A percentile compares a stretch with the other conserved stretches of the same genome.
Evolutionary conservation across 2,888 invertebrate species (phyloP).

Genomic region (Eupsilia transversa): DNA sequence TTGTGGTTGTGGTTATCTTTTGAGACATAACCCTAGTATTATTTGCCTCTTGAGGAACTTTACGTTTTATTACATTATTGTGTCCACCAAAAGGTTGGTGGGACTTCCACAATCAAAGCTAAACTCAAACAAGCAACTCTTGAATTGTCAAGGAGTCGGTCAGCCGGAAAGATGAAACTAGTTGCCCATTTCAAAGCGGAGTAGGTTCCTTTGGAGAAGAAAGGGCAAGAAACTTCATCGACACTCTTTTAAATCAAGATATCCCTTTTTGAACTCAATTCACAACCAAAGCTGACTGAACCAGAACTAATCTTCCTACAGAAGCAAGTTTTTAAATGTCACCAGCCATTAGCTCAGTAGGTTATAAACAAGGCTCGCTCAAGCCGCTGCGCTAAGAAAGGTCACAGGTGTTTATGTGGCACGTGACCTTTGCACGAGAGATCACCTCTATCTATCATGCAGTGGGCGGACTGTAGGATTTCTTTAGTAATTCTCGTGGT

Average conservation of each 20-base stretch:
- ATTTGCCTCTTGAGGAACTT: slow-evolving; percentile 30
- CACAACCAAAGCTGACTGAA: slow-evolving; percentile 8
- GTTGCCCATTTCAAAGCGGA: background rate
- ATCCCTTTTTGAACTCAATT: background rate
- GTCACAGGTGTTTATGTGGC: slow-evolving; percentile 66
- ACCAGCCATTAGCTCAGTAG: slow-evolving; percentile 61
- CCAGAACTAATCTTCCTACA: slow-evolving; percentile 21
- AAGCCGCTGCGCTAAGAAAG: slow-evolving; percentile 67
- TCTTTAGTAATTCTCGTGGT: background rate
- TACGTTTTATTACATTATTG: slow-evolving; percentile 1
- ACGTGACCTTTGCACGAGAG: slow-evolving; percentile 61
- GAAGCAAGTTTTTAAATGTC: slow-evolving; percentile 62
- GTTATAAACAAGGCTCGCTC: slow-evolving; percentile 68
- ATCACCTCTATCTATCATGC: slow-evolving; percentile 42
- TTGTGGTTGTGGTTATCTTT: slow-evolving; percentile 25
- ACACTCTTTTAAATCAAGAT: background rate
- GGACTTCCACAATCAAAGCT: background rate
- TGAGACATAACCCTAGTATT: slow-evolving; percentile 28
- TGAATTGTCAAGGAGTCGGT: background rate
- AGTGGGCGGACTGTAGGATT: slow-evolving; percentile 10
- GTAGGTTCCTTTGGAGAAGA: too few relatives aligned
- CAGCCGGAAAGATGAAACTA: background rate
- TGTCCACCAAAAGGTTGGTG: background rate
- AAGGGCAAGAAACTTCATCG: background rate
- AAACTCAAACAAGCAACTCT: background rate